Conservation (phyloP, 92 coral and sea anemone genomes). For the Bergia sp. region DNA sequence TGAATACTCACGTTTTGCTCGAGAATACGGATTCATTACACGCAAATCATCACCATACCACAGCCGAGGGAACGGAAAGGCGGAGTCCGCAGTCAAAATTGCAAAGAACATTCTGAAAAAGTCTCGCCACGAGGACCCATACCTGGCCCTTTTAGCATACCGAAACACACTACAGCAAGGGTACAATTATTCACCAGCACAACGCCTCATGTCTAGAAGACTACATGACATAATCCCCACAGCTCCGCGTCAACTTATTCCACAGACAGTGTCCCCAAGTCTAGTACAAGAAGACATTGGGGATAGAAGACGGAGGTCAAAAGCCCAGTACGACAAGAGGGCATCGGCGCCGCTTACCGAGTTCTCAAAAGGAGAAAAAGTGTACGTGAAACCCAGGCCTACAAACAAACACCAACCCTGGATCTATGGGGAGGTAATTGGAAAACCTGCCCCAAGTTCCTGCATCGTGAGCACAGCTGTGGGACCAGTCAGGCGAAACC, state of each 20-base stretch:
- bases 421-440: slow-evolving; percentile 50
- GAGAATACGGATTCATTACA: slow-evolving; percentile 39
- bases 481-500: slow-evolving; percentile 49
- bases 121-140: slow-evolving; percentile 46
- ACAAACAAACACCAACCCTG: slow-evolving; percentile 54
- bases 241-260: slow-evolving; percentile 31
- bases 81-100: slow-evolving; percentile 44
- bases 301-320: slow-evolving; percentile 31
- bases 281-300: slow-evolving; percentile 27
- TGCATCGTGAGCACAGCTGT: slow-evolving; percentile 43
- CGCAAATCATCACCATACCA: slow-evolving; percentile 45
- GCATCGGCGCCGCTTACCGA: slow-evolving; percentile 13
- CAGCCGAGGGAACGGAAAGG: slow-evolving; percentile 42
- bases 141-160: slow-evolving; percentile 48
- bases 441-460: slow-evolving; percentile 41
- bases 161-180: slow-evolving; percentile 47
- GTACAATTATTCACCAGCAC: slow-evolving; percentile 32
- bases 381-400: slow-evolving; percentile 44
- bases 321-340: slow-evolving; percentile 20
- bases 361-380: slow-evolving; percentile 39
- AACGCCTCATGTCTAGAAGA: slow-evolving; percentile 49
- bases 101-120: slow-evolving; percentile 30
- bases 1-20: slow-evolving; percentile 26
- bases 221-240: slow-evolving; percentile 49
- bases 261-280: slow-evolving; percentile 22